These are phyloP conservation scores for Amphimallon solstitiale DNA, from an alignment of 2,888 invertebrate genomes.

Conservation along the genomic window DNA sequence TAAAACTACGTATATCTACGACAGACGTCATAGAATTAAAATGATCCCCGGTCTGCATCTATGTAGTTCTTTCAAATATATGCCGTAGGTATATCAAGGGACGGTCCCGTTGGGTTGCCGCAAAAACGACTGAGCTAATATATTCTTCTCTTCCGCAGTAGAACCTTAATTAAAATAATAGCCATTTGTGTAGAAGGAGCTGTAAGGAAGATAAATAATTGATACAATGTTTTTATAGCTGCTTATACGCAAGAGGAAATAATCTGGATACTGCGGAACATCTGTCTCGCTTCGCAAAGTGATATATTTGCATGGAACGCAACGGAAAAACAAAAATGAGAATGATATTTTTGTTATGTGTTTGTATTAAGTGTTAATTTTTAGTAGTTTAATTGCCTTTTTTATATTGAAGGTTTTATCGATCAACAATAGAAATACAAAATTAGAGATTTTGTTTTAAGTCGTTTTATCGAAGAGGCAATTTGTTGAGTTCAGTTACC, in stretches of 20 bases:
- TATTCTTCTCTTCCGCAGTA: neutral
- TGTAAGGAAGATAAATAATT: constrained; percentile 18
- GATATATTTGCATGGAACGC: neutral
- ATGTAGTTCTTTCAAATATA: too few relatives aligned
- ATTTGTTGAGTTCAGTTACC: too few relatives aligned
- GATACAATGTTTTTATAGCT: constrained; percentile 12
- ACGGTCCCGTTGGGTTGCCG: too few relatives aligned
- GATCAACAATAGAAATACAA: too few relatives aligned
- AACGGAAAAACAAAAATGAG: neutral
- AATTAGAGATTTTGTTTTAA: too few relatives aligned
- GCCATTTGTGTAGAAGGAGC: neutral
- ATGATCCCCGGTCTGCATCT: too few relatives aligned
- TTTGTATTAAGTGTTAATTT: too few relatives aligned
- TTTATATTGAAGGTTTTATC: too few relatives aligned
- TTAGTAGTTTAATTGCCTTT: too few relatives aligned
- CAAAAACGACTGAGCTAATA: neutral
- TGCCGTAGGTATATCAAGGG: too few relatives aligned
- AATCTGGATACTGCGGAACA: neutral
- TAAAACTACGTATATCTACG: constrained; percentile 12
- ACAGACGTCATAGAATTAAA: neutral
- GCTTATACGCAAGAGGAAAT: constrained; percentile 5
- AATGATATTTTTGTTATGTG: too few relatives aligned
- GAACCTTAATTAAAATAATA: constrained; percentile 21
- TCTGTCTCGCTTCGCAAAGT: constrained; percentile 18
- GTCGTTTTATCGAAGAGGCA: too few relatives aligned